Base-by-base conservation (phyloP, 2,797 vertebrate species). In the Tokudaia tokunoshimensis region DNA sequence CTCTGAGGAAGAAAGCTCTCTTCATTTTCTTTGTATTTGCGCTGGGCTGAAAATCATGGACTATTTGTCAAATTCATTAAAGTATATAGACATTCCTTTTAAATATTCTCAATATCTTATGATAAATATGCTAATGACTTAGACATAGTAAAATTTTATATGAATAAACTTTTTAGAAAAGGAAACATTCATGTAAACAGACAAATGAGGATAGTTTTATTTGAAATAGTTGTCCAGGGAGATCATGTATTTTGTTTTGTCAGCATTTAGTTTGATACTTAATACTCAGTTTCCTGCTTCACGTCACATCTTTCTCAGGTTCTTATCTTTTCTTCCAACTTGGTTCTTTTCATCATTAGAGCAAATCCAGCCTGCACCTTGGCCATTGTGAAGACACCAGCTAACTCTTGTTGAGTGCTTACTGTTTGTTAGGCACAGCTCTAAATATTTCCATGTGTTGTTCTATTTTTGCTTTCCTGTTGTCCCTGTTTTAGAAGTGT, bases 41-140 rank as follows among this genome's bases (percentile, higher is more conserved):
- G 5, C 9, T 47, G 75, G 2, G 31, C 90, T 70, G 67, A 14
- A 86, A 20, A 88, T 87, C 75, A 89, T 20, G 87, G 55, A 78
- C 3, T 96, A 1, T 94, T 52, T 95, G 94, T 26, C 34, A 57
- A 94, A 83, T 92, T 93, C 22, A 89, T 96, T 94, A 50, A 91
- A 93, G 83, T 63, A n/a, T 22, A 57, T 44, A 92, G 80, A 61
- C 7, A 76, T 61, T 75, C 47, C 65, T 19, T 95, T 87, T 67
- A 67, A 19, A 81, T 87, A 86, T 26, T 97, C 9, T 93, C 15
- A 88, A n/a, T 89, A 81, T 63, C 41, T 29, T 41, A 70, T 89
- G 70, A 52, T 67, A 85, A 91, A 94, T 92, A 92, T 79, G 41
- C n/a, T 92, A 72, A 72, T 72, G 0, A 89, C 50, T 92, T 92